Evolutionary conservation across 1,140 invertebrate genomes (phyloP).

Genomic region (Phenacoccus solenopsis): DNA sequence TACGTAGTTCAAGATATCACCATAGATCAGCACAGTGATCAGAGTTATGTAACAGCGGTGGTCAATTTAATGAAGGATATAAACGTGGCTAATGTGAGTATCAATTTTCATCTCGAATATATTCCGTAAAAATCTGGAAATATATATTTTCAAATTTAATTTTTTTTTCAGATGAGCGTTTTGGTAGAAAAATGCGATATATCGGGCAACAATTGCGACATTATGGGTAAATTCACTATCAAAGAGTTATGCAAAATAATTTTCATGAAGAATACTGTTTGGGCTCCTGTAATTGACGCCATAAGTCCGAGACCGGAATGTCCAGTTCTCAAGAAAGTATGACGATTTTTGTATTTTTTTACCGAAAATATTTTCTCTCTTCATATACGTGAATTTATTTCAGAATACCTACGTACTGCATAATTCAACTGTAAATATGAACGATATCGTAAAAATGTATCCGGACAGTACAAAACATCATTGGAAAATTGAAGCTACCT

Average conservation of each 20-base stretch:
- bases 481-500: background rate
- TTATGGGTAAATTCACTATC: background rate
- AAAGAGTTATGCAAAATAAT: background rate
- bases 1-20: background rate
- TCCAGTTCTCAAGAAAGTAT: background rate
- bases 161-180: background rate
- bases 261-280: background rate
- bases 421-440: background rate
- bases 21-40: background rate
- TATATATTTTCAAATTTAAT: too few relatives aligned
- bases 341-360: background rate
- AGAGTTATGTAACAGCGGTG: background rate
- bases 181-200: background rate
- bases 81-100: background rate
- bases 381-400: background rate
- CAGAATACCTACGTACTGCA: background rate
- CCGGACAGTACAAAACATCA: background rate
- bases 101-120: background rate
- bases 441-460: background rate
- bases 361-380: background rate
- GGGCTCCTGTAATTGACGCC: background rate
- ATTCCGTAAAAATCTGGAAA: too few relatives aligned
- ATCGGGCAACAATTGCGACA: background rate
- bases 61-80: background rate
- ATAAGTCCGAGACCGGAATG: background rate